Percentiles rank a stretch among this genome's conserved stretches.
Evolutionary conservation across 2,797 vertebrate species (phyloP).

Genomic region (Etheostoma nigrum): DNA sequence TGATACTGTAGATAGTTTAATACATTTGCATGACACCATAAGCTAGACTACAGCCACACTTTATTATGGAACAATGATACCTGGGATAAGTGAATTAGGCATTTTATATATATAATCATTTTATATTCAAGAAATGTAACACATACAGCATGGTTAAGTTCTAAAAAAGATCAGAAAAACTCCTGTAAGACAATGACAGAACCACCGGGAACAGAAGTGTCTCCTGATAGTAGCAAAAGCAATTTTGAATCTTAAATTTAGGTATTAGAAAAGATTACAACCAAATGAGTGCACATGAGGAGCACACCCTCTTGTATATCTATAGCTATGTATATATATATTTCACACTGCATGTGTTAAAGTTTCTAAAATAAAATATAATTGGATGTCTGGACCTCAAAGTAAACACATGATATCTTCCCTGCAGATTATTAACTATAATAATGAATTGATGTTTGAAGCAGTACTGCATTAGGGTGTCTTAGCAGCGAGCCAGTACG

Average conservation of each 20-base stretch:
- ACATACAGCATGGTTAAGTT: slow-evolving; percentile 7
- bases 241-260: slow-evolving; percentile 54
- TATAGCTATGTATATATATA: neutral
- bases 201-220: slow-evolving; percentile 26
- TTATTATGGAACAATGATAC: slow-evolving; percentile 17
- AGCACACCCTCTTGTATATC: neutral
- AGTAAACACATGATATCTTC: slow-evolving; percentile 48
- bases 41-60: slow-evolving; percentile 15
- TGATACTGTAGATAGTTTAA: slow-evolving; percentile 31
- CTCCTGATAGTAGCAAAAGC: slow-evolving; percentile 33
- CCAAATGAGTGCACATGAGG: slow-evolving; percentile 13
- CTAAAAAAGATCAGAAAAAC: slow-evolving; percentile 12
- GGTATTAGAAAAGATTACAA: slow-evolving; percentile 30
- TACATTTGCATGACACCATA: slow-evolving; percentile 34
- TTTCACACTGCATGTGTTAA: slow-evolving; percentile 4
- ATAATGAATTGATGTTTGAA: slow-evolving; percentile 44
- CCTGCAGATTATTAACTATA: slow-evolving; percentile 45
- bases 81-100: slow-evolving; percentile 20
- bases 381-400: slow-evolving; percentile 15
- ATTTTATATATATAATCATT: neutral
- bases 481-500: slow-evolving; percentile 47
- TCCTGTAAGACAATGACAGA: slow-evolving; percentile 18
- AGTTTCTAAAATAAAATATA: slow-evolving; percentile 24
- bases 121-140: slow-evolving; percentile 19
- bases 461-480: slow-evolving; percentile 55